phyloP scores from a whole-genome alignment of 1,140 invertebrate species.

The Zaprionus inermis region DNA sequence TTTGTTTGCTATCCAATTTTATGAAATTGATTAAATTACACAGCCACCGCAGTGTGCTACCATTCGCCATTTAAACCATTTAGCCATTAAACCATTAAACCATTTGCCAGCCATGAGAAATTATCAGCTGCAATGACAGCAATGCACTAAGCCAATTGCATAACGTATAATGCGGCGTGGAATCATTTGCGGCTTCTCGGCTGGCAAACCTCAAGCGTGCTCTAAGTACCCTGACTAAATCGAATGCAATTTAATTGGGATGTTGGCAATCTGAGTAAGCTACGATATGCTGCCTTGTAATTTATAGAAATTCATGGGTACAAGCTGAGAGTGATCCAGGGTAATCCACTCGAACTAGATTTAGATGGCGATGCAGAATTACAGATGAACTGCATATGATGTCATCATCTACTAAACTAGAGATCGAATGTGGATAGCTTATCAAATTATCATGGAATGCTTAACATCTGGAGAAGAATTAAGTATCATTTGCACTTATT shows the following conservation, averaged over 20 bases:
- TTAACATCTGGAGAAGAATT: too few species aligned
- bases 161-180: background rate
- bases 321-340: background rate
- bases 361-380: background rate
- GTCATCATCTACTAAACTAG: too few species aligned
- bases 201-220: background rate
- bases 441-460: too few species aligned
- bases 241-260: conserved; percentile 8
- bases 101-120: conserved; percentile 24
- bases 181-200: background rate
- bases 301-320: background rate
- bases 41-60: conserved; percentile 3
- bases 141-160: conserved; percentile 9
- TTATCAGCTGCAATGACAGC: conserved; percentile 5
- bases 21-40: conserved; percentile 14
- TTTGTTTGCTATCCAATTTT: conserved; percentile 6
- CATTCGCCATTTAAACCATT: conserved; percentile 4
- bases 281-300: background rate
- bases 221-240: background rate
- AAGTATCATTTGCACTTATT: too few species aligned
- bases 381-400: too few species aligned
- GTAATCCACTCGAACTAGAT: background rate
- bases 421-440: too few species aligned
- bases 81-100: background rate
- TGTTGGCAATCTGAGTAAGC: background rate